Evolutionary conservation across 2,113 vertebrate genomes (phyloP).

Genomic region (Gymnogyps californianus): DNA sequence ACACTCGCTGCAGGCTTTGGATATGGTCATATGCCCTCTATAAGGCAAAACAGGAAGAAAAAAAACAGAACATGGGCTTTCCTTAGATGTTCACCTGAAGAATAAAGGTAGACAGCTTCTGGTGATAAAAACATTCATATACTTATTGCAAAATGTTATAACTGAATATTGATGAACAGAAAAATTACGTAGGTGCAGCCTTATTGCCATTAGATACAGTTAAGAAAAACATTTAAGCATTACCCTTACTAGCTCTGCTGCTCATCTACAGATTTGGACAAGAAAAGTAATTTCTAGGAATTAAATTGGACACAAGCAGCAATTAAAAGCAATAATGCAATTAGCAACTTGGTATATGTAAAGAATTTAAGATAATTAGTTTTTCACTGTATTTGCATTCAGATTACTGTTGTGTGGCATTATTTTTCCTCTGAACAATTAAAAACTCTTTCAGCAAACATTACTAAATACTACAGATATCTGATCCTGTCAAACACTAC

Average conservation of each 20-base stretch:
- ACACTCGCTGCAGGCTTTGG: constrained; percentile 21
- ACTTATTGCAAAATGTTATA: not conserved
- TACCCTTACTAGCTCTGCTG: not conserved
- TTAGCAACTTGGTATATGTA: not conserved
- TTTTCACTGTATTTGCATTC: not conserved
- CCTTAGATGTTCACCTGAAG: not conserved
- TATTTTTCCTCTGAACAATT: not conserved
- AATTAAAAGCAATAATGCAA: not conserved
- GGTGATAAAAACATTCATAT: not conserved
- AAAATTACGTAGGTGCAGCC: not conserved
- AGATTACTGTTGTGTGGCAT: not conserved
- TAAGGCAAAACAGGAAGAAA: not conserved
- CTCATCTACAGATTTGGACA: not conserved
- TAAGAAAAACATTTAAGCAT: not conserved
- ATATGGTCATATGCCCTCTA: not conserved
- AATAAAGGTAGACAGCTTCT: not conserved
- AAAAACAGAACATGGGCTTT: not conserved
- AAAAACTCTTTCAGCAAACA: not conserved
- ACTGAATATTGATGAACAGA: not conserved
- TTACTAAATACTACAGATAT: not conserved
- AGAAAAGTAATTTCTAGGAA: not conserved
- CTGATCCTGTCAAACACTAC: not conserved
- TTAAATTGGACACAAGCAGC: not conserved
- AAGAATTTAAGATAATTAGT: not conserved
- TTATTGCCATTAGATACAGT: not conserved